These are phyloP conservation scores for Leptarthrus brevirostris DNA, from an alignment of 2,888 invertebrate genomes.

Conservation along the genomic window DNA sequence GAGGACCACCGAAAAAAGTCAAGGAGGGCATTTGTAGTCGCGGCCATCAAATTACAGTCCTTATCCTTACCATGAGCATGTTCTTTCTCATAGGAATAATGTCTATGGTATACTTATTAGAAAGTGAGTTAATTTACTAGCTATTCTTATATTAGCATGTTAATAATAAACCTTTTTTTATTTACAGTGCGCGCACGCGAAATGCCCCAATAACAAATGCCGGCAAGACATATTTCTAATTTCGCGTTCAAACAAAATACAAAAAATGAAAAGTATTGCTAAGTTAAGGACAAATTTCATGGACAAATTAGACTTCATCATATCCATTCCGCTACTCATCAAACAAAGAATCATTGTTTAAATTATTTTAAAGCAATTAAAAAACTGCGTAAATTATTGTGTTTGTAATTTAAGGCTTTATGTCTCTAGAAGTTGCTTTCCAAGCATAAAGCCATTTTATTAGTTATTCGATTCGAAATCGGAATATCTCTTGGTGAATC, in stretches of 20 bases:
- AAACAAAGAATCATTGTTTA: neutral
- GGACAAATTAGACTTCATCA: conserved; percentile 6
- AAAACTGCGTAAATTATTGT: conserved; percentile 35
- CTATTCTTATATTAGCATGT: neutral
- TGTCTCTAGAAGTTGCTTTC: neutral
- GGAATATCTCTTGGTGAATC: conserved; percentile 42
- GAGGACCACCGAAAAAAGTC: conserved; percentile 72
- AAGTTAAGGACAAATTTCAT: conserved; percentile 39
- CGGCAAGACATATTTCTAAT: neutral
- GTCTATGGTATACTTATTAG: conserved; percentile 83
- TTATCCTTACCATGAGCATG: conserved; percentile 85
- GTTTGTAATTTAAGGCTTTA: conserved; percentile 22
- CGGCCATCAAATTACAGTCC: conserved; percentile 82
- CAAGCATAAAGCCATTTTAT: conserved; percentile 11
- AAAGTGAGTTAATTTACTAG: conserved; percentile 74
- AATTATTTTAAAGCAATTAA: conserved; percentile 30
- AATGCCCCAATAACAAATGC: conserved; percentile 65
- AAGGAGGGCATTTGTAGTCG: conserved; percentile 80
- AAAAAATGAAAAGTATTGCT: conserved; percentile 44
- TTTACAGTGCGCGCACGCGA: conserved; percentile 70
- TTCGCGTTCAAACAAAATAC: conserved; percentile 26
- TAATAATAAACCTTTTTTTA: conserved; percentile 12
- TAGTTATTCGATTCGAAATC: conserved; percentile 40
- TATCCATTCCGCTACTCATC: conserved; percentile 20
- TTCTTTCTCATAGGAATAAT: conserved; percentile 84